Base-by-base conservation (phyloP, 2,797 vertebrate species). In the Ataeniobius toweri region DNA sequence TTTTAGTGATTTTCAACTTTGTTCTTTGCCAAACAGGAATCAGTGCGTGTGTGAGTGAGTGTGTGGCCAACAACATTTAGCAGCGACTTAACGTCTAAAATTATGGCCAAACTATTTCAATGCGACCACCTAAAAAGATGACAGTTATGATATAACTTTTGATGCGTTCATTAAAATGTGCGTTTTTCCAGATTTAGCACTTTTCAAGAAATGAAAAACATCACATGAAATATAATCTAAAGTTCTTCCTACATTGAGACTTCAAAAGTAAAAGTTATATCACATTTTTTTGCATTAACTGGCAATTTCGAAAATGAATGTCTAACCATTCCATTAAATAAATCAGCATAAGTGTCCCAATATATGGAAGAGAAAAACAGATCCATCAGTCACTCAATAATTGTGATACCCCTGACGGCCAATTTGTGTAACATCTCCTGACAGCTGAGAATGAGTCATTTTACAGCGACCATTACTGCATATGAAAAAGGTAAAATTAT, bases 391-490 rank as follows among this genome's bases (percentile, higher is more conserved):
- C 39, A 74, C 65, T n/a, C 26, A 63, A 5, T 26, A 46, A 46
- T 24, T 51, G 13, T 53, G 59, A 78, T 48, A 31, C 22, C 74
- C 65, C 61, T 61, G 55, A 73, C 55, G 63, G 12, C 18, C 55
- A 75, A 75, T 79, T 59, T 83, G 48, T 73, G 28, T 41, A 77
- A 73, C 22, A 22, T 73, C 74, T 58, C 50, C 69, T 61, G 58
- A 71, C 58, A 65, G 67, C 58, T 59, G 14, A n/a, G 63, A 67
- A 31, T 9, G 28, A 58, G 67, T 75, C 51, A 69, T 51, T 73
- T 79, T 26, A 73, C 16, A 39, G 48, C 71, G 13, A 73, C 53
- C 44, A 36, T 78, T 31, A 70, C 44, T 36, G 46, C 36, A 65
- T 24, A 58, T 44, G 13, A 31, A 36, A 36, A 36, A 9, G 14